Conservation (phyloP, 2,797 vertebrate genomes). For the Oreonectes daqikongensis region DNA sequence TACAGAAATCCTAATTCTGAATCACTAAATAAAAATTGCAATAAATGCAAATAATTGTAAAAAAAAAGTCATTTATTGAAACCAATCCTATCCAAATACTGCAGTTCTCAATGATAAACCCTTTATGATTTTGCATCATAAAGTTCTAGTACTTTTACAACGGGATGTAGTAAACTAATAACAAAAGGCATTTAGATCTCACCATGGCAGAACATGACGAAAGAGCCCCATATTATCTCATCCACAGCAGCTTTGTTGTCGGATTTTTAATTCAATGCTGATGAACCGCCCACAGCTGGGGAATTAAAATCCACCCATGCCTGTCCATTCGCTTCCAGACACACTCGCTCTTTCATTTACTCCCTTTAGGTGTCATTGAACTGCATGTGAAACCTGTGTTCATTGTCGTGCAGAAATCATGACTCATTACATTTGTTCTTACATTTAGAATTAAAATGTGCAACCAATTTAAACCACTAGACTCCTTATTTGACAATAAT, state of each 20-base stretch:
- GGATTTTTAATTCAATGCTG: conserved; percentile 48
- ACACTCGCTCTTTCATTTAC: conserved; percentile 20
- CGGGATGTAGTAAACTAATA: conserved; percentile 23
- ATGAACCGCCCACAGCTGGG: conserved; percentile 37
- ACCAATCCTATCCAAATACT: background rate
- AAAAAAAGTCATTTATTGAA: background rate
- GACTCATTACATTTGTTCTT: background rate
- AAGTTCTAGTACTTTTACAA: conserved; percentile 1
- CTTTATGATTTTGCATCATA: background rate
- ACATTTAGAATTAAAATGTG: too few relatives aligned
- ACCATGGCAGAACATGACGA: conserved; percentile 39
- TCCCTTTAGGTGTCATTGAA: background rate
- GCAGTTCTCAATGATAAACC: too few relatives aligned
- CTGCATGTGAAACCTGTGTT: background rate
- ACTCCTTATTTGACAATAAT: background rate
- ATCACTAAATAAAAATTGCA: too few relatives aligned
- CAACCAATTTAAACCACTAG: too few relatives aligned
- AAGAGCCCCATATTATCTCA: conserved; percentile 41
- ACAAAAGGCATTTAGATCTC: conserved; percentile 16
- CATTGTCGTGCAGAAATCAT: background rate
- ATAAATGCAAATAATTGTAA: background rate
- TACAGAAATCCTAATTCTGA: too few relatives aligned
- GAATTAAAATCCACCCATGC: conserved; percentile 57
- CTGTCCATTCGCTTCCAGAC: conserved; percentile 42
- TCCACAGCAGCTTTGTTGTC: conserved; percentile 27